phyloP scores from a whole-genome alignment of 2,797 vertebrate genomes.

The Betta splendens region DNA sequence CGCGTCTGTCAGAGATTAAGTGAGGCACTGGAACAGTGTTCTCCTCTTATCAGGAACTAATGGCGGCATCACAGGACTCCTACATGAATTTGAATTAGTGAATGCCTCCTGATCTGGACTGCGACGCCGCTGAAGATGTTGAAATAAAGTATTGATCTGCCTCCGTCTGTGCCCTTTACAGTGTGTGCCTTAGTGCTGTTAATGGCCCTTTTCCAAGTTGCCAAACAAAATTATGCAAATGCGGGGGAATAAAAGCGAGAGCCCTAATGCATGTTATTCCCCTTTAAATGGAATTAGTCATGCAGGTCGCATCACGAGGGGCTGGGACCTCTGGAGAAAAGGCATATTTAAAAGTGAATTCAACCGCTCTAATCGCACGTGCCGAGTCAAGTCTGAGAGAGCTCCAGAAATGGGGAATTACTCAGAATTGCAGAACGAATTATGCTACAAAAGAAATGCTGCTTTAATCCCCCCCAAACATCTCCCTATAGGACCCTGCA shows the following conservation, averaged over 20 bases:
- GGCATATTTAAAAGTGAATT: constrained; percentile 78
- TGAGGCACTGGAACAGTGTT: constrained; percentile 67
- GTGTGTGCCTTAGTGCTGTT: constrained; percentile 61
- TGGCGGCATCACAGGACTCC: constrained; percentile 66
- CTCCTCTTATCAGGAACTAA: constrained; percentile 79
- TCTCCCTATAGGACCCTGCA: constrained; percentile 5
- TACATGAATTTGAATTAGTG: constrained; percentile 73
- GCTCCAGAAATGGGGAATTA: constrained; percentile 39
- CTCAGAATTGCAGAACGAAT: constrained; percentile 26
- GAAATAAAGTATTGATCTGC: constrained; percentile 80
- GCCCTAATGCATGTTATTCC: constrained; percentile 75
- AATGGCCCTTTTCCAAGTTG: constrained; percentile 78
- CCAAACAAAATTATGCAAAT: constrained; percentile 84
- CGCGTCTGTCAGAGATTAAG: constrained; percentile 79
- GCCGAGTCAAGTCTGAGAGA: constrained; percentile 46
- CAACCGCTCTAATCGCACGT: constrained; percentile 53
- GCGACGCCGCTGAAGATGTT: constrained; percentile 64
- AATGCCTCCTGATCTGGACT: constrained; percentile 58
- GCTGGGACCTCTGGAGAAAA: constrained; percentile 72
- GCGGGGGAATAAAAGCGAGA: constrained; percentile 59
- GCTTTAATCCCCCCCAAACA: not conserved
- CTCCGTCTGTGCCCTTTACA: constrained; percentile 53
- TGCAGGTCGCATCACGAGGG: constrained; percentile 76
- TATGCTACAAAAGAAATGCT: constrained; percentile 4
- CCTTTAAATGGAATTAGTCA: constrained; percentile 81